phyloP scores from a whole-genome alignment of 2,113 vertebrate species.

The Emydura subglobosa region DNA sequence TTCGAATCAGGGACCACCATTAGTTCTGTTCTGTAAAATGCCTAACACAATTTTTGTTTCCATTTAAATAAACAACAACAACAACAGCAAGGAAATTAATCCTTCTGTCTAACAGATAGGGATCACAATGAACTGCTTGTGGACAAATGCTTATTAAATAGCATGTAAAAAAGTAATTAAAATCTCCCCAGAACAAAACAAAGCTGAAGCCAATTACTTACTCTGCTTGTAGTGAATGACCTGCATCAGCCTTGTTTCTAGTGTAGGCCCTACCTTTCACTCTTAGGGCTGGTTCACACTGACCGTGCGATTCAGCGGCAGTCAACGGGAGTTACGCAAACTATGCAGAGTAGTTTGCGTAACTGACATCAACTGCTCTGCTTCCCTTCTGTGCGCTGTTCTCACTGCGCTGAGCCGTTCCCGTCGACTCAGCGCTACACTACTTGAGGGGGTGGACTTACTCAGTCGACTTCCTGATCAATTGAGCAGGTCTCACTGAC shows the following conservation, averaged over 20 bases:
- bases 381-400: no score
- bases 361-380: no score
- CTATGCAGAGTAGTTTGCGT: no score
- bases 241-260: neutral
- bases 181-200: constrained; percentile 63
- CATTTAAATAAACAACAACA: constrained; percentile 62
- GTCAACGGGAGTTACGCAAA: no score
- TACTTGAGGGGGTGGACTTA: no score
- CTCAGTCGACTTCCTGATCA: no score
- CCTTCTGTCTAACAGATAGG: constrained; percentile 45
- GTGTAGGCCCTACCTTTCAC: neutral
- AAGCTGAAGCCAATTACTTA: constrained; percentile 62
- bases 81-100: constrained; percentile 63
- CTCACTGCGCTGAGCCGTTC: no score
- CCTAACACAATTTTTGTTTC: neutral
- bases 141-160: constrained; percentile 68
- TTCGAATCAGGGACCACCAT: neutral
- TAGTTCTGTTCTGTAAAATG: neutral
- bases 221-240: constrained; percentile 9
- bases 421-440: no score
- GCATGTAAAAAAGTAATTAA: constrained; percentile 58
- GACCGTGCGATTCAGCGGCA: no score
- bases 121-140: constrained; percentile 56
- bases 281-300: neutral
- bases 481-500: no score